These are phyloP conservation scores for Junonia oenone DNA, from an alignment of 2,888 invertebrate species.

Conservation along the genomic window DNA sequence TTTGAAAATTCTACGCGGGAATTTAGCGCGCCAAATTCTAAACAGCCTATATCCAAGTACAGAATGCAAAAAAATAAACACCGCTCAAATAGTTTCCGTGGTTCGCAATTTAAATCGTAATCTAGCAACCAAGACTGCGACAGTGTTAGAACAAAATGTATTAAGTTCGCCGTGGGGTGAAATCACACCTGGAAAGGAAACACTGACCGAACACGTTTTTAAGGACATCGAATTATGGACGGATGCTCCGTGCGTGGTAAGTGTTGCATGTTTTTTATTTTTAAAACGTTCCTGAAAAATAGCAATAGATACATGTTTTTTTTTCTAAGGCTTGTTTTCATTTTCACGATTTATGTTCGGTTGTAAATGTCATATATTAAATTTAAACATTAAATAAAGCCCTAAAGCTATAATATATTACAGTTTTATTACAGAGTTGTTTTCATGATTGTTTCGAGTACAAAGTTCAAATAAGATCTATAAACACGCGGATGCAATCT, in stretches of 20 bases:
- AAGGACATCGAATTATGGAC: conserved; percentile 76
- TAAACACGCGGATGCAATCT: conserved; percentile 43
- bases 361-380: not conserved
- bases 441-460: conserved; percentile 47
- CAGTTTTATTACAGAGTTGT: conserved; percentile 32
- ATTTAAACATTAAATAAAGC: not conserved
- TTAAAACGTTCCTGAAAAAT: not conserved
- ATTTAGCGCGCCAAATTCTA: conserved; percentile 57
- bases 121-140: conserved; percentile 54
- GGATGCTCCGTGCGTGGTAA: conserved; percentile 82
- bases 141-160: conserved; percentile 50
- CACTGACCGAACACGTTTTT: conserved; percentile 81
- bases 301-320: not conserved
- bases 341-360: not conserved
- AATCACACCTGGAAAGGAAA: conserved; percentile 74
- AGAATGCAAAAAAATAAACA: conserved; percentile 38
- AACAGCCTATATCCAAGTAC: conserved; percentile 36
- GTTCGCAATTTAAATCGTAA: conserved; percentile 38
- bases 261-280: conserved; percentile 40
- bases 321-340: not conserved
- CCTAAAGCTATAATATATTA: conserved; percentile 27
- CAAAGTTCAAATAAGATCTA: conserved; percentile 56
- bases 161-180: conserved; percentile 70
- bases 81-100: conserved; percentile 1
- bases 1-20: conserved; percentile 71